Evolutionary conservation across 2,113 vertebrate genomes (phyloP), one percentile per base, ranked within the genome.

Genomic region (Labeo catla): DNA sequence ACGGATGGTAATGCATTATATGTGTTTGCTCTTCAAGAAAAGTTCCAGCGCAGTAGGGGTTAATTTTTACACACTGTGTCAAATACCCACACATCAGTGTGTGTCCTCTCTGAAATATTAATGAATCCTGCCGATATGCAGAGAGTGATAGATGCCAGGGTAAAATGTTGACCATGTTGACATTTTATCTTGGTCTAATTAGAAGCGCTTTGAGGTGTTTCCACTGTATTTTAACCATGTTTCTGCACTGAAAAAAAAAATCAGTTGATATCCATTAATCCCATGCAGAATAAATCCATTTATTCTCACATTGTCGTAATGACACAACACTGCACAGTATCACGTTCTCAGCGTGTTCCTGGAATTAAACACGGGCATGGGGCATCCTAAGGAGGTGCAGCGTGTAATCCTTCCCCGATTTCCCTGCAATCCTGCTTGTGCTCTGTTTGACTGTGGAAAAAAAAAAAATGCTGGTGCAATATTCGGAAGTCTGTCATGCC

Each of bases 81-180:
- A 87, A 87, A 79, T 70, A 78, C 50, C 68, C 45, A 23, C 23
- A 74, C 23, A 79, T 23, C 47, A 68, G 85, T 45, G 76, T 73
- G 79, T 74, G 80, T 87, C 83, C 72, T 82, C 36, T 76, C 28
- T 89, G 76, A 89, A 89, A 87, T 79, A 89, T 89, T 87, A 79
- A 89, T 89, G 84, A 76, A 74, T 54, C 39, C 47, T 79, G 80
- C 54, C 66, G 65, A 86, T 89, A 80, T 54, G n/a, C 21, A 49
- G 66, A 76, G 23, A n/a, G 45, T 12, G 61, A 76, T 36, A 19
- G 39, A 83, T 39, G 59, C 50, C 43, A 83, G 28, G 28, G 50
- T 39, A 79, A 52, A 43, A 65, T 47, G 16, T 81, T 76, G 59
- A 74, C 73, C 80, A 70, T 50, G 47, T 8, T 82, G 63, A 34